Percentiles rank a stretch among this genome's conserved stretches.
Evolutionary conservation across 1,140 invertebrate genomes (phyloP).

Genomic region (Chionoecetes opilio): DNA sequence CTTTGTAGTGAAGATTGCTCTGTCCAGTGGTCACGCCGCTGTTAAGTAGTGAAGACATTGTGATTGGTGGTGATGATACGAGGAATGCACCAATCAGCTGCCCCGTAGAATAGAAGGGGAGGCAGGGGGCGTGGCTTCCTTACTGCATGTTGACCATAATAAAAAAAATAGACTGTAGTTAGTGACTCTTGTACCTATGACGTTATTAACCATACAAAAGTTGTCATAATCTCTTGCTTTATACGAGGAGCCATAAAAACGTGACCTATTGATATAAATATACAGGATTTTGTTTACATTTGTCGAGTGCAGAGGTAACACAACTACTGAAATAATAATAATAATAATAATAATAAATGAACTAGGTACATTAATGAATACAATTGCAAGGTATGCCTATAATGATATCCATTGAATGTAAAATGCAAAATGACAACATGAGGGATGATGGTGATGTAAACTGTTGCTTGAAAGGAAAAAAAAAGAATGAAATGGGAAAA

Average conservation of each 20-base stretch:
- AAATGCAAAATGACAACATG: background rate
- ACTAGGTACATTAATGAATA: conserved; percentile 22
- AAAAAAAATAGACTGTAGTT: no score
- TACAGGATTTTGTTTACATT: background rate
- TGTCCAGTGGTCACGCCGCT: no score
- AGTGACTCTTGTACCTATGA: conserved; percentile 4
- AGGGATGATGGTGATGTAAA: no score
- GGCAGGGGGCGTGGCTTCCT: no score
- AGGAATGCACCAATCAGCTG: no score
- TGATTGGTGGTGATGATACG: no score
- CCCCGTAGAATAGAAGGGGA: no score
- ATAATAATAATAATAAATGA: conserved; percentile 12
- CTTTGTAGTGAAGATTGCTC: no score
- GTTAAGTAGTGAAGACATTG: no score
- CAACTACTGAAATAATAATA: conserved; percentile 6
- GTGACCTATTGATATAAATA: background rate
- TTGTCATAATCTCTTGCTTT: background rate
- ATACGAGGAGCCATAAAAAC: background rate
- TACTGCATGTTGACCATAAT: no score
- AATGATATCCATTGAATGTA: conserved; percentile 23
- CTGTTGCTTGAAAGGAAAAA: no score
- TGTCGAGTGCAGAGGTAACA: background rate
- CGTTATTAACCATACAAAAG: background rate
- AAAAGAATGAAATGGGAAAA: no score
- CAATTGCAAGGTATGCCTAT: conserved; percentile 3